These are phyloP conservation scores for Gymnogyps californianus DNA, from an alignment of 2,113 vertebrate genomes.

Conservation along the genomic window DNA sequence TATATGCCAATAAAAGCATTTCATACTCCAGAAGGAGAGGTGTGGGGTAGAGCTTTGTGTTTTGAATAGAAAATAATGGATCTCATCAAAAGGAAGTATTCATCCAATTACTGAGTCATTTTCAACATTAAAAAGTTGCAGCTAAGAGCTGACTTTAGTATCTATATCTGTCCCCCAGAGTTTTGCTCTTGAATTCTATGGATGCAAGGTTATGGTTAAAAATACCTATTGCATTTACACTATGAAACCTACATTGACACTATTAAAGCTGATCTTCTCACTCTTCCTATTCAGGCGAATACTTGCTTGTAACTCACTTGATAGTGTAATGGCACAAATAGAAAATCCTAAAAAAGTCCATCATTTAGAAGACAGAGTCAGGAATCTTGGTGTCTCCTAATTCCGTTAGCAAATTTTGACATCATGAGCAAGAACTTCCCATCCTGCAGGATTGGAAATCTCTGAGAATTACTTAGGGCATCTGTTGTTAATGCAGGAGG, in stretches of 20 bases:
- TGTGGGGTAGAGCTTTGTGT: background rate
- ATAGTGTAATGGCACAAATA: background rate
- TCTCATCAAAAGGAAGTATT: background rate
- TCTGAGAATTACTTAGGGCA: background rate
- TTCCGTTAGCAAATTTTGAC: background rate
- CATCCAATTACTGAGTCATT: background rate
- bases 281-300: background rate
- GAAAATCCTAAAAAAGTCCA: background rate
- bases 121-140: background rate
- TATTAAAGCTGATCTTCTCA: background rate
- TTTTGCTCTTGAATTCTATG: background rate
- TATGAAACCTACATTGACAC: background rate
- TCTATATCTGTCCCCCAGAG: too few species aligned
- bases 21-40: background rate
- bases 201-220: background rate
- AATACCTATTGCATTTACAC: background rate
- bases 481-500: background rate
- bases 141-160: background rate
- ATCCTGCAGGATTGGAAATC: background rate
- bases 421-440: background rate
- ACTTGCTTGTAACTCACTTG: background rate
- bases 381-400: background rate
- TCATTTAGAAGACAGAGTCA: background rate
- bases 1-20: background rate
- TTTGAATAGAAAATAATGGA: background rate